Conservation (phyloP, 1,140 invertebrate species). For the Aphelenchoides fujianensis region DNA sequence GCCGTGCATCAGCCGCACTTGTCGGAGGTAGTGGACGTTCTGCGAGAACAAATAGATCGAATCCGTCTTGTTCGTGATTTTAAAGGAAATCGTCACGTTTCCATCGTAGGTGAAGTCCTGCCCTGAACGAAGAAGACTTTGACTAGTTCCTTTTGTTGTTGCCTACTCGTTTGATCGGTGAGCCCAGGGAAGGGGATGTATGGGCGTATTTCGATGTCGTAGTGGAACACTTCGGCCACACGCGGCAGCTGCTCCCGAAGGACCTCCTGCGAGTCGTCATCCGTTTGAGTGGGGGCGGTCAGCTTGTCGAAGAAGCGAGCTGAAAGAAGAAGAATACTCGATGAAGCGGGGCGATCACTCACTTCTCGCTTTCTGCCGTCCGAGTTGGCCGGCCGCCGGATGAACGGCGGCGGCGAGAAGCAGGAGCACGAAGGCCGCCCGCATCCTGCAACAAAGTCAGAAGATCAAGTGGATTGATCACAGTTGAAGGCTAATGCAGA, state of each 20-base stretch:
- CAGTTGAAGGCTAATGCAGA: too few species aligned
- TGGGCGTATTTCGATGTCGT: neutral
- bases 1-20: neutral
- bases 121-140: neutral
- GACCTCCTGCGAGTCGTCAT: neutral
- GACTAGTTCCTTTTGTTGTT: neutral
- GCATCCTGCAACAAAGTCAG: neutral
- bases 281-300: too few species aligned
- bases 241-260: neutral
- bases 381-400: neutral
- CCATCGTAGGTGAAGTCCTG: conserved; percentile 6
- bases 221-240: neutral
- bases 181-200: neutral
- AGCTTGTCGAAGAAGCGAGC: too few species aligned
- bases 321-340: too few species aligned
- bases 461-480: too few species aligned
- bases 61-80: neutral
- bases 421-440: neutral
- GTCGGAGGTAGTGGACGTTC: neutral
- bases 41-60: neutral
- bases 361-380: neutral
- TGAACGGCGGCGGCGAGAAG: neutral
- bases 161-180: neutral
- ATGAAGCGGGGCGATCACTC: neutral
- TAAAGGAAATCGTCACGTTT: neutral